Base-by-base conservation (phyloP, 2,113 vertebrate species). In the Corydoras sp. region DNA sequence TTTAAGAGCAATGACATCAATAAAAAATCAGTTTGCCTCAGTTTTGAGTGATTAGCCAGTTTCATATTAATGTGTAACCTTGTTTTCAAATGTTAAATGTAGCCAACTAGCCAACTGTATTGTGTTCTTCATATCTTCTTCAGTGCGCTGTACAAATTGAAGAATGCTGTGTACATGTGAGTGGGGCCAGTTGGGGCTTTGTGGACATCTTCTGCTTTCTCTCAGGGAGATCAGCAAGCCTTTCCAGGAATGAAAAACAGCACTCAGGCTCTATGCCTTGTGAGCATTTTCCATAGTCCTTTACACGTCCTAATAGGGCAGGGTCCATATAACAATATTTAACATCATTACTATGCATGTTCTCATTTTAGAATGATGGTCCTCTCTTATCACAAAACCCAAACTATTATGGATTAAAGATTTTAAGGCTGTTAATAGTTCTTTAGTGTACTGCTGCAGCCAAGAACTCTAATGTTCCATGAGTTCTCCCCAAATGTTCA, bases 181-280 rank as follows among this genome's bases (percentile, higher is more conserved):
- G 62, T 9, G 29, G 10, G 70, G 62, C 59, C 71, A 59, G 61
- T 13, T 30, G n/a, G 61, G 58, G 62, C 56, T 76, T 60, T 58
- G 71, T 65, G 58, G 32, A 59, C 15, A 32, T 49, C 50, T 69
- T 79, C 80, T 81, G 77, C 24, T 79, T 79, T 77, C 49, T 73
- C 51, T 81, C 80, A 75, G 50, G 4, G 2, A 30, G 54, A 73
- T 30, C 50, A 62, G 31, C 48, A 60, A 69, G 58, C 64, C 65
- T 61, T 69, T 65, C 49, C 29, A 67, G 66, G 61, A 73, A 71
- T 77, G 62, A 72, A 61, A 71, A 62, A 56, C 35, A 43, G 35
- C 35, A 2, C 35, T 65, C 50, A 59, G 51, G 48, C 62, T 2
- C 14, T 58, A 67, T 12, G 58, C 68, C 79, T 63, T 74, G 72